Base-by-base conservation (phyloP, 2,797 vertebrate species). In the Eptatretus atami region DNA sequence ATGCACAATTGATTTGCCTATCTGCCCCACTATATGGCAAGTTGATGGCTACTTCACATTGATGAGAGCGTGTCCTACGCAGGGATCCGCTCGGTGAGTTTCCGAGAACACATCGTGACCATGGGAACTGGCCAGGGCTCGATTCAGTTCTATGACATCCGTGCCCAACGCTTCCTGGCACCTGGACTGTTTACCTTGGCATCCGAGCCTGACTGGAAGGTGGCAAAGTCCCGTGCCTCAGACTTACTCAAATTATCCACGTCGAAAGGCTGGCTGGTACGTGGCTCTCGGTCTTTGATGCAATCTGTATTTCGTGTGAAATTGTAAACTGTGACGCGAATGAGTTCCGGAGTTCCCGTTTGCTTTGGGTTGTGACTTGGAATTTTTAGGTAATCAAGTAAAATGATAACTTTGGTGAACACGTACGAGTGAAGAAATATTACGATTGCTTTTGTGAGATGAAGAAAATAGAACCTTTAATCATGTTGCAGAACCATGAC, bases 71-170 rank as follows among this genome's bases (percentile, higher is more conserved):
- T 44, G 31, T 44, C 65, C 63, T 67, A 14, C 6, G 66, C 70
- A 98, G 92, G 92, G 19, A 92, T 98, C 71, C 86, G 92, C 3
- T 98, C 92, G 0, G 86, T 98, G 72, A 98, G 92, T 75, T 98
- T 98, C 78, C 95, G 96, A 0, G 92, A 98, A 70, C 92, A 98
- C 73, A 93, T 98, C 15, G 86, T 98, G 72, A 98, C 92, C 0
- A 88, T 98, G 71, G 92, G 92, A 64, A 98, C 92, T 0, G 92
- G 92, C 15, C 90, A 92, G 64, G 92, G 92, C 10, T 96, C 90
- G 25, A 75, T 96, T 53, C 73, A 94, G 52, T 98, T 98, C 71
- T 98, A 95, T 1, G 90, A 96, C 69, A 93, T 96, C 73, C 78
- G 86, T 70, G 86, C 86, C 67, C 86, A 96, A 69, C 78, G 81